These are phyloP conservation scores for Nephrotoma flavescens DNA, from an alignment of 2,888 invertebrate species.

Conservation along the genomic window DNA sequence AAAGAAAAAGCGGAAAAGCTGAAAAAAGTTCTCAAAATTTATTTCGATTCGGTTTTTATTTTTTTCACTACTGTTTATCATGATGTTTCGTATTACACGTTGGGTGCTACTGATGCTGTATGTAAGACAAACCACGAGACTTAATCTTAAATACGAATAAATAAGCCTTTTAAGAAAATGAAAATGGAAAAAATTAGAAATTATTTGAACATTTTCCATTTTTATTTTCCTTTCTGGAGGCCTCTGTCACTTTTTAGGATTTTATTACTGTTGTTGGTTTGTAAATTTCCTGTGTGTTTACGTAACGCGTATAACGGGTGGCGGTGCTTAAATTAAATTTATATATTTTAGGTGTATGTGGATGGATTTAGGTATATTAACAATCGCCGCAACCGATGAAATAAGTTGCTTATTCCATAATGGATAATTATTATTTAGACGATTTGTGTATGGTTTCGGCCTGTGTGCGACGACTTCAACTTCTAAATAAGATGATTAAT, in stretches of 20 bases:
- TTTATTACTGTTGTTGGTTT: background rate
- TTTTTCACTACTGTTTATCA: background rate
- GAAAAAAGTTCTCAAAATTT: background rate
- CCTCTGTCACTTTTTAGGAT: background rate
- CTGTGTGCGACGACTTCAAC: no score
- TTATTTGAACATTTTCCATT: background rate
- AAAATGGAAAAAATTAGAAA: background rate
- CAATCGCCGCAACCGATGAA: no score
- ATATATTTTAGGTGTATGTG: background rate
- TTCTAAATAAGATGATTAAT: no score
- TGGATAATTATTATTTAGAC: no score
- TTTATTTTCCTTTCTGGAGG: background rate
- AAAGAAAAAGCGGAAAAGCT: background rate
- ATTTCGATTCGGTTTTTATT: background rate
- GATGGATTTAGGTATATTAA: background rate
- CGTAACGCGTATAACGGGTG: background rate
- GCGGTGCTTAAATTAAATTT: background rate
- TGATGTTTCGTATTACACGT: background rate
- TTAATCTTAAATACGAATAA: background rate
- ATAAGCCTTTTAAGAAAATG: background rate
- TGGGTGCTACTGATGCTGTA: background rate
- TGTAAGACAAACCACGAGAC: background rate
- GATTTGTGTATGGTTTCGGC: no score
- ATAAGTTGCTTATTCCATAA: no score
- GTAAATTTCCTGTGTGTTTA: background rate